Percentiles rank a stretch among this genome's conserved stretches.
Evolutionary conservation across 2,888 invertebrate species (phyloP).

Genomic region (Clepsis dumicolana): DNA sequence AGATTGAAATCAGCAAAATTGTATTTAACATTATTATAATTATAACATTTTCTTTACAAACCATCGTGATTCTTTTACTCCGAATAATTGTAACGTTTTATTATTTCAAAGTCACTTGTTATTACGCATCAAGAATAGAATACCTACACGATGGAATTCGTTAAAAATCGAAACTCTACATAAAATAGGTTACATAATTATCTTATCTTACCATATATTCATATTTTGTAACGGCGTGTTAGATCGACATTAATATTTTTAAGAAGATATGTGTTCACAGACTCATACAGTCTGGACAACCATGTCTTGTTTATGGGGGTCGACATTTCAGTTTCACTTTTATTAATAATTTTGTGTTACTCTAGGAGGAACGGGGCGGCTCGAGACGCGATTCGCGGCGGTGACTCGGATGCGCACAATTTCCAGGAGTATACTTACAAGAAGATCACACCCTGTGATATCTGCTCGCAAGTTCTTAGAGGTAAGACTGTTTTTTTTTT

Average conservation of each 20-base stretch:
- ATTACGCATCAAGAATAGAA: neutral
- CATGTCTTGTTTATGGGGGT: neutral
- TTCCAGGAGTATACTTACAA: conserved; percentile 98
- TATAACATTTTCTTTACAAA: no score
- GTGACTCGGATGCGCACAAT: conserved; percentile 92
- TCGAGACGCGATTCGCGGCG: conserved; percentile 86
- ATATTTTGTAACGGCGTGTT: neutral
- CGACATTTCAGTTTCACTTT: neutral
- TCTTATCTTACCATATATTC: no score
- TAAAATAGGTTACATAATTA: no score
- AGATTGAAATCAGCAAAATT: no score
- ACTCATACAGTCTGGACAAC: neutral
- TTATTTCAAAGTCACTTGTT: neutral
- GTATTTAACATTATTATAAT: no score
- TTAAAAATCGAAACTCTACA: neutral
- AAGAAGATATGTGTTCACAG: neutral
- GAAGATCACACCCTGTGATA: conserved; percentile 97
- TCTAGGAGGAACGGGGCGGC: conserved; percentile 91
- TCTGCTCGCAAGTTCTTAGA: conserved; percentile 96
- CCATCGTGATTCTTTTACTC: no score
- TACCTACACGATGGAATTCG: neutral
- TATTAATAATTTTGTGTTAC: conserved; percentile 39
- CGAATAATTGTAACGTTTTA: no score
- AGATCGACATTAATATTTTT: neutral
- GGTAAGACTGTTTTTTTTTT: conserved; percentile 82